Base-by-base conservation (phyloP, 2,113 vertebrate species). In the Cryptomyrus ogoouensis region DNA sequence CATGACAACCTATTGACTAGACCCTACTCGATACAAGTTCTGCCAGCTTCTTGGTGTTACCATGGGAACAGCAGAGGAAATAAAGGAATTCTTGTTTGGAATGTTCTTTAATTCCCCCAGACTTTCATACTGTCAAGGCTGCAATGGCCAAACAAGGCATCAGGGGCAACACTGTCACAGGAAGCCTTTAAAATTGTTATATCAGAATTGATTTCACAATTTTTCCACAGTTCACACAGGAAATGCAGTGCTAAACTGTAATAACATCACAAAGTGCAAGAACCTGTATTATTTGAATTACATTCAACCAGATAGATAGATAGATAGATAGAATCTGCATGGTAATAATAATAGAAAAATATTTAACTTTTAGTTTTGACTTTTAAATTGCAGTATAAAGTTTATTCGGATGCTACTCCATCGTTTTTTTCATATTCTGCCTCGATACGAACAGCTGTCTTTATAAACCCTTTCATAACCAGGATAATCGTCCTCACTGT, bases 61-160 rank as follows among this genome's bases (percentile, higher is more conserved):
- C 89, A 89, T 89, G 89, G 89, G 52, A 84, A 89, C 89, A 58
- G 56, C 15, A 53, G 31, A 44, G 39, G 50, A 83, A 84, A 39
- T 83, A 8, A 39, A 24, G 35, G 83, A 83, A n/a, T 44, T 52
- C 89, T 47, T 42, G 47, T 62, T 89, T 39, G 50, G 77, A 62
- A 21, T 83, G 44, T 77, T 89, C 46, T 52, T 13, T 21, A 49
- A 52, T 46, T 6, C 88, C 15, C 19, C 47, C 31, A 46, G 87
- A 46, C 87, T n/a, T 66, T 24, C 17, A 53, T 19, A 58, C 39
- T 44, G 35, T 66, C 35, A 66, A 17, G 53, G 31, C 35, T 62
- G 21, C 27, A 44, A 88, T 66, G 56, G 56, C 31, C 17, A 88
- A 88, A 88, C 52, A 66, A 13, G 31, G 21, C 49, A 62, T 62